A percentile compares a stretch with the other conserved stretches of the same genome.
Conservation (phyloP, 2,888 invertebrate genomes). For the Drosophila melanocephala region DNA sequence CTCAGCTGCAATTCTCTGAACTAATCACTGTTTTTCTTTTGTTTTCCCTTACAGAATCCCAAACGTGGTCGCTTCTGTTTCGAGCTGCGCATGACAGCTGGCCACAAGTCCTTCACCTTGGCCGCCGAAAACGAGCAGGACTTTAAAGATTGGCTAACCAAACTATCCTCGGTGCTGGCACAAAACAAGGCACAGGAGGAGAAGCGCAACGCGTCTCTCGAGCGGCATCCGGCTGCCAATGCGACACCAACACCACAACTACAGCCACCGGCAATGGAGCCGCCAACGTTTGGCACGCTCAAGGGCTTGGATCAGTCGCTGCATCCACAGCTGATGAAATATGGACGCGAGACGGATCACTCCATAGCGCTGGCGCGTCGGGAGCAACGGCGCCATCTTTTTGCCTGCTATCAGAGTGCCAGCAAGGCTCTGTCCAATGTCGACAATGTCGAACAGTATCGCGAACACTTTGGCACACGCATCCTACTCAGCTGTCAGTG, state of each 20-base stretch:
- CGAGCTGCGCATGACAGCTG: conserved; percentile 94
- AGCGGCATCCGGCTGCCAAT: conserved; percentile 87
- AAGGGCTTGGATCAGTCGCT: conserved; percentile 96
- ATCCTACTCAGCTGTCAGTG: conserved; percentile 93
- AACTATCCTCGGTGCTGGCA: conserved; percentile 93
- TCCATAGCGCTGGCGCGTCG: conserved; percentile 93
- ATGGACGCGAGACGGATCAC: conserved; percentile 95
- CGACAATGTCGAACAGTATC: conserved; percentile 90
- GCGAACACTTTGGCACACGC: conserved; percentile 94
- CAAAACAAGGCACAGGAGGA: conserved; percentile 93
- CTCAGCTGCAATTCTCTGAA: accelerated
- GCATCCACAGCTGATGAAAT: conserved; percentile 96
- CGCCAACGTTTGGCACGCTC: conserved; percentile 91
- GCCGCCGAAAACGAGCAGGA: conserved; percentile 95
- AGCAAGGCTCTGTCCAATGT: conserved; percentile 83
- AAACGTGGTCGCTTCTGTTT: conserved; percentile 95
- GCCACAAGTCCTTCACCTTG: conserved; percentile 93
- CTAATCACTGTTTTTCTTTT: neutral
- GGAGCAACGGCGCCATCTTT: conserved; percentile 92
- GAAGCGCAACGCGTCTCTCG: conserved; percentile 89
- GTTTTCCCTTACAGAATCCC: conserved; percentile 87
- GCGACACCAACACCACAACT: conserved; percentile 50
- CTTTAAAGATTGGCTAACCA: conserved; percentile 92
- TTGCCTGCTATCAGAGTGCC: conserved; percentile 88
- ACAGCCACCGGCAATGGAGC: conserved; percentile 85